Evolutionary conservation across 2,888 invertebrate species (phyloP), one percentile per base, ranked within the genome.

Genomic region (Baccha elongata): DNA sequence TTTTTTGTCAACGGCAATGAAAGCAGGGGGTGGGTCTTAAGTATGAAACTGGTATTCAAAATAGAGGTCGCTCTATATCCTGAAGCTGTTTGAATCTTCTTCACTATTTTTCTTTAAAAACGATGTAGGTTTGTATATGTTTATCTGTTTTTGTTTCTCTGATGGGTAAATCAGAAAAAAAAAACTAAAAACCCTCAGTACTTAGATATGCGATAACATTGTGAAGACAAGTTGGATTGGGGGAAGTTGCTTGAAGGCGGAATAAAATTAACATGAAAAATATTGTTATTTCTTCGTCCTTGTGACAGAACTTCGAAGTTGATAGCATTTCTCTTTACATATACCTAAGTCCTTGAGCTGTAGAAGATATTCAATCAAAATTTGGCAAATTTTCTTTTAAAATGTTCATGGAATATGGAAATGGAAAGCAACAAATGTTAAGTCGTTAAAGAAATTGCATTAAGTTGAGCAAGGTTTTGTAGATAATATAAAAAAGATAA

Each of bases 31-130:
- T 8, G 42, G 26, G 52, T 52, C 60, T 32, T 60, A 44, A 15
- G 10, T 11, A 35, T 58, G 50, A 44, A 52, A 35, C 23, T 23
- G 52, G 21, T 35, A 55, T 72, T 46, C 35, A 62, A 68, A 32
- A 78, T 83, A 50, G 72, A 83, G 83, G 83, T 83, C 83, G 62
- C 64, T 78, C 67, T 13, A 23, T 10, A 50, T 35, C 83, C 83
- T n/a, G 11, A 40, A 72, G 83, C 65, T 37, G 19, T 75, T 52
- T 71, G 55, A 58, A 71, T 19, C 52, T 50, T 40, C 29, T 46
- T 26, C 21, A 42, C 29, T 53, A 26, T 29, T 23, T 15, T 29
- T 32, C 35, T 40, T 40, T 44, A 44, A 23, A 44, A 29, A 60
- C 29, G 37, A 46, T 50, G n/a, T 65, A n/a, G 64, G 50, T 58